A percentile compares a stretch with the other conserved stretches of the same genome.
Evolutionary conservation across 2,888 invertebrate species (phyloP).

Genomic region (Heteromurus nitidus): DNA sequence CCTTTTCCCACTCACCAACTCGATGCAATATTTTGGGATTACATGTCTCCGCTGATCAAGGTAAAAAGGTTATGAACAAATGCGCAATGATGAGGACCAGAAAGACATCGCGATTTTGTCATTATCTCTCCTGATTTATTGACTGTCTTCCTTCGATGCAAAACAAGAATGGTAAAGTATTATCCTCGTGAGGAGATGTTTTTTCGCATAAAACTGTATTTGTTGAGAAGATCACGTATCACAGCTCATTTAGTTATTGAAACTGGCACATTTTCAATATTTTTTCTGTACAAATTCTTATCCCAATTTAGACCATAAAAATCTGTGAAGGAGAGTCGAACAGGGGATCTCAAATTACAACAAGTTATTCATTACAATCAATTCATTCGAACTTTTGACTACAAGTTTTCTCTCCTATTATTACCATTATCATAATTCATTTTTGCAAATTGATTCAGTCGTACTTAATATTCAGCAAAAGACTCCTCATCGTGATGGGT

Average conservation of each 20-base stretch:
- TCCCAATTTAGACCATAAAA: no score
- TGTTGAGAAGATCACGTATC: no score
- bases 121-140: background rate
- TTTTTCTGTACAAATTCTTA: no score
- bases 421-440: conserved; percentile 18
- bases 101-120: background rate
- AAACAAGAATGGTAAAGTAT: no score
- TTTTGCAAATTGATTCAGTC: conserved; percentile 12
- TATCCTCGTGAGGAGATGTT: no score
- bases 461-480: background rate
- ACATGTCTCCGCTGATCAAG: no score
- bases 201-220: no score
- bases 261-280: no score
- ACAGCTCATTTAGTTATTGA: no score
- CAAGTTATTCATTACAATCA: conserved; percentile 14
- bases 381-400: background rate
- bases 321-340: no score
- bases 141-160: background rate
- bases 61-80: no score
- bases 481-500: background rate
- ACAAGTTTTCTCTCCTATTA: no score
- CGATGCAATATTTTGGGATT: background rate
- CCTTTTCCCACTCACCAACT: background rate
- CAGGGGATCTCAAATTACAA: background rate
- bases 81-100: background rate